Percentiles rank a stretch among this genome's conserved stretches.
These are phyloP conservation scores for Macrocentrus cingulum DNA, from an alignment of 1,140 invertebrate species.

Conservation along the genomic window DNA sequence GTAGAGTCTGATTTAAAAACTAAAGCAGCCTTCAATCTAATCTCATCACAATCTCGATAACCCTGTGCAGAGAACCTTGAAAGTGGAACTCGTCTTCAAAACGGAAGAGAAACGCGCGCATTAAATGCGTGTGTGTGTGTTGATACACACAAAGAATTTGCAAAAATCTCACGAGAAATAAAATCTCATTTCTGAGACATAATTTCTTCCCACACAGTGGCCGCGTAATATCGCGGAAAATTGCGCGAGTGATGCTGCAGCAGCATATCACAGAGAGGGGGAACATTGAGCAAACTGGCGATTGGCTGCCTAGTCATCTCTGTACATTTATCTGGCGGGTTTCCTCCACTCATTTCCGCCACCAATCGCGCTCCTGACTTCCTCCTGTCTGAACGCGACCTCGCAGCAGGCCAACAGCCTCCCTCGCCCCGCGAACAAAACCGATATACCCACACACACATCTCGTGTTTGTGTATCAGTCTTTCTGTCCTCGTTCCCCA, in stretches of 20 bases:
- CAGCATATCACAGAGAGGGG: not conserved
- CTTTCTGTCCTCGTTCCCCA: slow-evolving; percentile 21
- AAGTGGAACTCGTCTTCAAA: slow-evolving; percentile 22
- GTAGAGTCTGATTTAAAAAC: slow-evolving; percentile 1
- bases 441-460: not conserved
- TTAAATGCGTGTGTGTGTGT: too few relatives aligned
- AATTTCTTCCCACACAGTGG: too few relatives aligned
- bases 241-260: too few relatives aligned
- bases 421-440: slow-evolving; percentile 15
- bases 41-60: slow-evolving; percentile 24
- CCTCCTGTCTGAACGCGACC: slow-evolving; percentile 10
- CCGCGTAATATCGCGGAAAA: too few relatives aligned
- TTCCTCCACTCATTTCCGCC: slow-evolving; percentile 1
- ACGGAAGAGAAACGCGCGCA: slow-evolving; percentile 27
- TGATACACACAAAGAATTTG: not conserved
- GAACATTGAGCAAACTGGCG: slow-evolving; percentile 24
- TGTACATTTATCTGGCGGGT: slow-evolving; percentile 1
- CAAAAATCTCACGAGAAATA: slow-evolving; percentile 1
- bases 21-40: slow-evolving; percentile 19
- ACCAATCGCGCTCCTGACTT: not conserved
- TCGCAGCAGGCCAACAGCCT: not conserved
- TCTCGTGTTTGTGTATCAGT: not conserved
- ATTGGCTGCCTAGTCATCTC: slow-evolving; percentile 7
- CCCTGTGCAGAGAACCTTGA: slow-evolving; percentile 28
- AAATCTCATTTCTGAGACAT: too few relatives aligned